These are phyloP conservation scores for Siderastrea radians DNA, from an alignment of 92 coral and sea anemone genomes.

Conservation along the genomic window DNA sequence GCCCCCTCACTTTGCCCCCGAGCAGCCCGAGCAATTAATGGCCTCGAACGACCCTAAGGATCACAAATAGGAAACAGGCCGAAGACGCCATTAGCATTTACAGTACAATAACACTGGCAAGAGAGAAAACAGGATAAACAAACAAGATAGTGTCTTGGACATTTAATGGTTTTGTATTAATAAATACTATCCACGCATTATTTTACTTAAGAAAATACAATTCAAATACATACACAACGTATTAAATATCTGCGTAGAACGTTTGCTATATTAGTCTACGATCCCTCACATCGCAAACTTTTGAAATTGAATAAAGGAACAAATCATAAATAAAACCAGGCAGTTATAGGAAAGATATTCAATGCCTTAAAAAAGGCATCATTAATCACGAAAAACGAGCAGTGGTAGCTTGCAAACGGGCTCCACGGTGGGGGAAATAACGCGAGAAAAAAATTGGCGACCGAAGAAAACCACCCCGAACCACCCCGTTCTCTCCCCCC, in stretches of 20 bases:
- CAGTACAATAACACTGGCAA: not conserved
- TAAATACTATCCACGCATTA: slow-evolving; percentile 7
- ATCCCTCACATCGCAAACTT: not conserved
- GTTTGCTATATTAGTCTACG: not conserved
- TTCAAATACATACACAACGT: not conserved
- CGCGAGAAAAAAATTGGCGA: no score
- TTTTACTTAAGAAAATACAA: slow-evolving; percentile 9
- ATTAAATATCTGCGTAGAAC: not conserved
- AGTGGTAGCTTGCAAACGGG: no score
- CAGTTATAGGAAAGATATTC: not conserved
- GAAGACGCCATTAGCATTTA: no score
- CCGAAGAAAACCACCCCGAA: not conserved
- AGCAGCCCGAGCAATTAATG: no score
- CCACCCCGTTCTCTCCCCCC: no score
- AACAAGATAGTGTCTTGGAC: not conserved
- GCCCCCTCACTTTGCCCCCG: no score
- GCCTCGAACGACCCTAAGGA: no score
- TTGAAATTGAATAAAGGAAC: not conserved
- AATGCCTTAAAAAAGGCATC: not conserved
- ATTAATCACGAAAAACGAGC: not conserved
- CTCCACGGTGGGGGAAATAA: no score
- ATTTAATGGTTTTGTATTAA: not conserved
- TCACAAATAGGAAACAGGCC: no score
- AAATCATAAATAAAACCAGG: not conserved
- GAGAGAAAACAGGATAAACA: not conserved